These are phyloP conservation scores for Mizuhopecten yessoensis DNA, from an alignment of 1,140 invertebrate species.

Conservation along the genomic window DNA sequence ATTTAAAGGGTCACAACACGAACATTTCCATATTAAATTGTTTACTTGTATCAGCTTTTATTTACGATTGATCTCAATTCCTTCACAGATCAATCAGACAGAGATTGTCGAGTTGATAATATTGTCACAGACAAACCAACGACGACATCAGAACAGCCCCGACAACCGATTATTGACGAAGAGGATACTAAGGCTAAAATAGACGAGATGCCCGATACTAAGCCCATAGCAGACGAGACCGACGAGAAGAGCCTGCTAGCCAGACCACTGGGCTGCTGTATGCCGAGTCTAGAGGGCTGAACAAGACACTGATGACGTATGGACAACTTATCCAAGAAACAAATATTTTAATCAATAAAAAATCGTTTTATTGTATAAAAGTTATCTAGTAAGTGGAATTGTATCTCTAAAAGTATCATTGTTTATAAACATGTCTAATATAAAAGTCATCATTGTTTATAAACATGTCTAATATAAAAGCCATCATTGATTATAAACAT, in stretches of 20 bases:
- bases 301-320: neutral
- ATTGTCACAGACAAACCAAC: neutral
- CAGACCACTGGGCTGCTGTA: neutral
- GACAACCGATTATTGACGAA: neutral
- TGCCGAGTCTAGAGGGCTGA: neutral
- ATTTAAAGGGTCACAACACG: too few relatives aligned
- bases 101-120: constrained; percentile 8
- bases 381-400: too few relatives aligned
- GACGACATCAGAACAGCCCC: neutral
- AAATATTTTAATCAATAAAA: too few relatives aligned
- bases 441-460: too few relatives aligned
- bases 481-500: too few relatives aligned
- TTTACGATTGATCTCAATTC: too few relatives aligned
- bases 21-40: too few relatives aligned
- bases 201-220: neutral
- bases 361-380: too few relatives aligned
- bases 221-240: neutral
- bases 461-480: too few relatives aligned
- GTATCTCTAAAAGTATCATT: too few relatives aligned
- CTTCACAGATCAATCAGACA: neutral
- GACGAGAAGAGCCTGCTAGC: neutral
- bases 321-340: neutral
- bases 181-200: neutral
- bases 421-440: too few relatives aligned
- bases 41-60: too few relatives aligned